Conservation (phyloP, 2,113 vertebrate genomes). For the Balaenoptera acutorostrata region DNA sequence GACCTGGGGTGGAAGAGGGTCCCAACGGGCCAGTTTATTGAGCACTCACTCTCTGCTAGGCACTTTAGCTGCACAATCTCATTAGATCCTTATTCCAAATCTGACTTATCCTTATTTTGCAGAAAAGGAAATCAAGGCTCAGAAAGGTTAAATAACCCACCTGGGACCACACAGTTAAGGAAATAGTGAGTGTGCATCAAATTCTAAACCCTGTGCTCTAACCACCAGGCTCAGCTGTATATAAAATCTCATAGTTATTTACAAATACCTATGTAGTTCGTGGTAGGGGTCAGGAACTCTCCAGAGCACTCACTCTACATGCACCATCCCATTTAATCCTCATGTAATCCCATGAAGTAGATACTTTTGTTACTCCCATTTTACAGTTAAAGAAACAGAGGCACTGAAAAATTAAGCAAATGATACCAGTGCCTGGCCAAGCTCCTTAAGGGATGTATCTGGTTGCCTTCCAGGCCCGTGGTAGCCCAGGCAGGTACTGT, state of each 20-base stretch:
- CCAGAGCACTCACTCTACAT: neutral
- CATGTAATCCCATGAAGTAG: neutral
- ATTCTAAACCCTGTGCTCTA: neutral
- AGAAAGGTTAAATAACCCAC: neutral
- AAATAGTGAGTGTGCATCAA: neutral
- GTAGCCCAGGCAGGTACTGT: neutral
- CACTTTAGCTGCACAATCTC: neutral
- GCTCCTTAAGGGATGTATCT: fast-evolving
- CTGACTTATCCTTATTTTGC: neutral
- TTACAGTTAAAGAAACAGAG: neutral
- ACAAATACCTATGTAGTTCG: neutral
- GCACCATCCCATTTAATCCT: neutral
- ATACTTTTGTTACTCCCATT: neutral
- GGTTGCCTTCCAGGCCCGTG: neutral
- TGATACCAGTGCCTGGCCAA: fast-evolving
- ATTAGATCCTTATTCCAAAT: neutral
- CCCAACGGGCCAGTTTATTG: neutral
- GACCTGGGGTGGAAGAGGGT: neutral
- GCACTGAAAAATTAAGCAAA: neutral
- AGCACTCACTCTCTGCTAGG: neutral
- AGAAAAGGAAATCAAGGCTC: neutral
- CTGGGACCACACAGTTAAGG: neutral
- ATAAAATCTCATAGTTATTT: neutral
- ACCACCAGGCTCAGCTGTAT: neutral
- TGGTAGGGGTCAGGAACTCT: neutral